Base-by-base conservation (phyloP, 1,140 invertebrate species). In the Babylonia areolata region DNA sequence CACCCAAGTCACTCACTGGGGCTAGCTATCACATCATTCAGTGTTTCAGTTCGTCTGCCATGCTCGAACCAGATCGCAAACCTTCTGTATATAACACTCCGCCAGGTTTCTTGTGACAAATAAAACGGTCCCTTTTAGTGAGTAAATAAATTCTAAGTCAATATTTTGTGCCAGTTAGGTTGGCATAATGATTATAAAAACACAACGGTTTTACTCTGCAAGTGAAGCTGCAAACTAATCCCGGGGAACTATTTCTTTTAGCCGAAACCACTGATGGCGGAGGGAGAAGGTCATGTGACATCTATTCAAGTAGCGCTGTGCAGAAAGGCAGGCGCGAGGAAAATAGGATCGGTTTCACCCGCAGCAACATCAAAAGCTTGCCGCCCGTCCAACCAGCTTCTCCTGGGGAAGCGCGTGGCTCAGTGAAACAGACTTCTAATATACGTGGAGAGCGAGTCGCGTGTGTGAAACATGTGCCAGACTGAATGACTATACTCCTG, bases 281-380 rank as follows among this genome's bases (percentile, higher is more conserved):
- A 73, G 37, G 31, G n/a, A 37, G n/a, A 42, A n/a, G 40, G 82
- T 84, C 82, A 84, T 51, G 82, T 84, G 82, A 84, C 69, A 17
- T 58, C 37, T 82, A 69, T 82, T 84, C 82, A 73, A 84, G 81
- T 73, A 84, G 81, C 81, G 23, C 81, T 39, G 54, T 84, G 40
- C 82, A 69, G n/a, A n/a, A n/a, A n/a, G 40, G 33, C 23, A 46
- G 82, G 82, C 82, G 82, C 82, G 82, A 84, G 82, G 82, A 58
- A 84, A 84, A 84, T 64, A 40, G 81, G 82, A 84, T 84, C 82
- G 40, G 58, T 84, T 84, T 84, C 82, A 71, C 51, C 58, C 33
- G 82, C 82, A 84, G 28, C 33, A 46, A 84, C 82, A 84, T 84
- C 82, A 84, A 84, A 84, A 46, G 82, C 82, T 46, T 73, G 78